Evolutionary conservation across 2,888 invertebrate species (phyloP).

Genomic region (Aleiodes testaceus): DNA sequence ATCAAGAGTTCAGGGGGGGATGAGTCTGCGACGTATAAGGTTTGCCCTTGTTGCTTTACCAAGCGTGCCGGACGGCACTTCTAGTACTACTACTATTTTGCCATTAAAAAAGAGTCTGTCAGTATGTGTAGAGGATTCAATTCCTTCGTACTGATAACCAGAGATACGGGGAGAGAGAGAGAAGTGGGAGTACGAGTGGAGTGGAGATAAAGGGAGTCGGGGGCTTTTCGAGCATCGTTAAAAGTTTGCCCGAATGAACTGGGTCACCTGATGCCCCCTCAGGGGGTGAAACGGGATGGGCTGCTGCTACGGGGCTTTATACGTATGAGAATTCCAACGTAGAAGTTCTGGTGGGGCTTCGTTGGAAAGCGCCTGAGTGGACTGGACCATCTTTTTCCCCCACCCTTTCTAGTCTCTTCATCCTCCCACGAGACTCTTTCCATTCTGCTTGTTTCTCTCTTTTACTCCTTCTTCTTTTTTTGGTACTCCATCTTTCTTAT

Average conservation of each 20-base stretch:
- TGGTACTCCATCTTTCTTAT: background rate
- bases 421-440: conserved; percentile 20
- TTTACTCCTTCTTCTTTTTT: conserved; percentile 9
- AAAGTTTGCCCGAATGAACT: conserved; percentile 57
- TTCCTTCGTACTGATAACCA: background rate
- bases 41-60: conserved; percentile 39
- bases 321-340: conserved; percentile 4
- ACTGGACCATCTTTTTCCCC: conserved; percentile 31
- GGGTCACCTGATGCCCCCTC: conserved; percentile 64
- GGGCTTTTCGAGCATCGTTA: conserved; percentile 49
- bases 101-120: background rate
- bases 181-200: background rate
- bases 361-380: conserved; percentile 30
- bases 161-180: background rate
- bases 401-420: conserved; percentile 6
- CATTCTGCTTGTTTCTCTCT: conserved; percentile 19
- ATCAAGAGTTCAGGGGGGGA: conserved; percentile 22
- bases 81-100: background rate
- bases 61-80: conserved; percentile 31
- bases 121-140: conserved; percentile 3
- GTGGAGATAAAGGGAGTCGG: conserved; percentile 11
- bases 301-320: background rate
- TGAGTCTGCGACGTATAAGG: conserved; percentile 4
- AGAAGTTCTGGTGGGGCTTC: conserved; percentile 8
- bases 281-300: conserved; percentile 57